A percentile compares a stretch with the other conserved stretches of the same genome.
phyloP scores from a whole-genome alignment of 2,797 vertebrate genomes.

The Syndactyla subalaris region DNA sequence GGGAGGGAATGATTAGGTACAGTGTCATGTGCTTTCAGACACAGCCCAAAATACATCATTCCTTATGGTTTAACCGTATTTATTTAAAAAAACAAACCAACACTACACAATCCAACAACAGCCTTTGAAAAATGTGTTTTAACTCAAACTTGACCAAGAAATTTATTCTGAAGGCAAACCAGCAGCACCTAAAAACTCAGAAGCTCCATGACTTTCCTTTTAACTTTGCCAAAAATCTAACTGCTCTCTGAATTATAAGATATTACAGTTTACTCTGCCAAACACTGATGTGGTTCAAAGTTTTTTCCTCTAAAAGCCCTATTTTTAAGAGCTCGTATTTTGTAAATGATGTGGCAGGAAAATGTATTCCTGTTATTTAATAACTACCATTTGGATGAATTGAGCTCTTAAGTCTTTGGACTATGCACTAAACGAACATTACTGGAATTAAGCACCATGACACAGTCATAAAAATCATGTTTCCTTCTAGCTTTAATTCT shows the following conservation, averaged over 20 bases:
- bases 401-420: neutral
- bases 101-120: neutral
- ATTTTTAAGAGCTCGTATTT: neutral
- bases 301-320: neutral
- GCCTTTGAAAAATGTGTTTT: neutral
- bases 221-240: neutral
- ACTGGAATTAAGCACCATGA: neutral
- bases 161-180: neutral
- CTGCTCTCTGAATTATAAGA: neutral
- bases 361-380: neutral
- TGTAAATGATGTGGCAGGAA: neutral
- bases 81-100: neutral
- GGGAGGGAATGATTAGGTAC: neutral
- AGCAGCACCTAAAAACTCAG: neutral
- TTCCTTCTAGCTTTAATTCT: constrained; percentile 4
- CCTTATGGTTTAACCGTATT: neutral
- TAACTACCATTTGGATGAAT: neutral
- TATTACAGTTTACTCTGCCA: neutral
- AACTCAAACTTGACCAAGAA: neutral
- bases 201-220: neutral
- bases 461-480: neutral
- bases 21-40: neutral
- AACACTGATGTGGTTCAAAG: neutral
- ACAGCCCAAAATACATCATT: neutral
- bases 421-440: neutral